These are phyloP conservation scores for Frankliniella intonsa DNA, from an alignment of 2,888 invertebrate species.

Conservation along the genomic window DNA sequence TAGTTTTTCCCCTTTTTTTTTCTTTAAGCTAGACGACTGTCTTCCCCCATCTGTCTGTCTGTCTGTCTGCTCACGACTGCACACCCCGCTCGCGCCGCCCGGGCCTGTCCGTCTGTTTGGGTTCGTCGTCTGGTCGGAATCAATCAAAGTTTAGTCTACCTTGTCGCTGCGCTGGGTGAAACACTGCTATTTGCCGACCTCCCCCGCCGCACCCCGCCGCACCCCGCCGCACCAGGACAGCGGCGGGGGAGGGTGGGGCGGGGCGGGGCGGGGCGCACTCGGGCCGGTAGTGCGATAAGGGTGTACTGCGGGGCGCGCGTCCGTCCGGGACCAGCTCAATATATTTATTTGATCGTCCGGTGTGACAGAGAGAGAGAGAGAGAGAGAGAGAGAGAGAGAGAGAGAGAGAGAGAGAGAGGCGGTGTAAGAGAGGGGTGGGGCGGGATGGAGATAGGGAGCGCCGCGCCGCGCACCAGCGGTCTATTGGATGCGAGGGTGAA, in stretches of 20 bases:
- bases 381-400: too few species aligned
- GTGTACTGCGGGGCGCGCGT: background rate
- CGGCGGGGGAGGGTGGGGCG: background rate
- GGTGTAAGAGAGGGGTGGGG: background rate
- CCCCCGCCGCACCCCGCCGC: background rate
- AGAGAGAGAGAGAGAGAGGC: background rate
- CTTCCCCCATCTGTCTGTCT: background rate
- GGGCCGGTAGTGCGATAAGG: background rate
- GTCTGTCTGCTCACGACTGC: background rate
- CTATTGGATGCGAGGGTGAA: too few species aligned
- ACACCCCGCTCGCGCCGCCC: background rate
- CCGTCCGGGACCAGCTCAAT: conserved; percentile 1
- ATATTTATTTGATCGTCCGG: background rate
- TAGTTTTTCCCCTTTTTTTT: too few species aligned
- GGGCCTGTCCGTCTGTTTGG: background rate
- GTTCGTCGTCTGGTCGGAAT: background rate
- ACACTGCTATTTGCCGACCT: conserved; percentile 3
- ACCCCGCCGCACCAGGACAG: background rate
- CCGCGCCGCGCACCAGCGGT: background rate
- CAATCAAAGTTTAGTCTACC: conserved; percentile 25
- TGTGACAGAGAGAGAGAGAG: too few species aligned
- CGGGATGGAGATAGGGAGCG: background rate
- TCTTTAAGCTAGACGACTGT: too few species aligned
- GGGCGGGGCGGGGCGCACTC: background rate
- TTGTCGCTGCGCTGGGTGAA: conserved; percentile 5